Percentiles rank a stretch among this genome's conserved stretches.
These are phyloP conservation scores for Protaetia brevitarsis DNA, from an alignment of 1,140 invertebrate genomes.

Conservation along the genomic window DNA sequence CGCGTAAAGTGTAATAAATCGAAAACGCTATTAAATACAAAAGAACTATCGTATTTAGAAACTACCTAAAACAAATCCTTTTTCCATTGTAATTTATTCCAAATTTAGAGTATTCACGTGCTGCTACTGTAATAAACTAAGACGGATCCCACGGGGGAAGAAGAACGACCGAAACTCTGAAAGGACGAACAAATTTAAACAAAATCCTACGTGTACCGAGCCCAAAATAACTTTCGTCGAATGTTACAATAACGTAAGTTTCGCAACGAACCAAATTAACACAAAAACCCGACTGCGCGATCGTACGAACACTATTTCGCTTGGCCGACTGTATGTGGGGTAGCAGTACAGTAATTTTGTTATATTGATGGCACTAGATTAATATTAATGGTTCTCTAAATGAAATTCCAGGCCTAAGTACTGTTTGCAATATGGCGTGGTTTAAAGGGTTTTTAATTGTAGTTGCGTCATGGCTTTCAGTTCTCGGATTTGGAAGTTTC, in stretches of 20 bases:
- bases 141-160: background rate
- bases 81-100: background rate
- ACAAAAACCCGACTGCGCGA: too few relatives aligned
- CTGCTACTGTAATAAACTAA: background rate
- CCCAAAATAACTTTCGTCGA: conserved; percentile 8
- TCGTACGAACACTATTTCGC: background rate
- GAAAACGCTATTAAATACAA: too few relatives aligned
- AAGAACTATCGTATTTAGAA: too few relatives aligned
- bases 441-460: conserved; percentile 36
- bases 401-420: conserved; percentile 41
- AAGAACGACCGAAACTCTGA: background rate
- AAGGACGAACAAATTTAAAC: conserved; percentile 13
- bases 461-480: conserved; percentile 27
- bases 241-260: conserved; percentile 16
- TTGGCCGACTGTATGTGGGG: conserved; percentile 6
- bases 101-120: background rate
- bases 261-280: background rate
- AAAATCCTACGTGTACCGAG: conserved; percentile 2
- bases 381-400: conserved; percentile 45
- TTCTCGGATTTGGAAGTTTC: background rate
- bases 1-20: too few relatives aligned
- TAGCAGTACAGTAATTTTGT: conserved; percentile 36
- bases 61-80: background rate
- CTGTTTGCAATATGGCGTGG: conserved; percentile 33
- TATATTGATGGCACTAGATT: conserved; percentile 44